Evolutionary conservation across 2,888 invertebrate genomes (phyloP).

Genomic region (Tipula unca): DNA sequence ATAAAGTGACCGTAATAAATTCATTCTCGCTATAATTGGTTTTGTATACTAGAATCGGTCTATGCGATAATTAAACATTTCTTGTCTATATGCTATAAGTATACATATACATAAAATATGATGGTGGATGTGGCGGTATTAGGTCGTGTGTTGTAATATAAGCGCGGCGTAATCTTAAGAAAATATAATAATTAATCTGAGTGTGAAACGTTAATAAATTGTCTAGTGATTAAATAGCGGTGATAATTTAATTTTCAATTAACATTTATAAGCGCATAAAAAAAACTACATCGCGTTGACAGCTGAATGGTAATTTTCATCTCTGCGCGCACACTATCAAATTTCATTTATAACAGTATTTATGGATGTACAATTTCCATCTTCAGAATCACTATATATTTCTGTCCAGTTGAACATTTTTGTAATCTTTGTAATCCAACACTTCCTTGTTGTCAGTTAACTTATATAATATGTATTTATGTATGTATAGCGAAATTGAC

Average conservation of each 20-base stretch:
- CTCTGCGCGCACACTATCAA: background rate
- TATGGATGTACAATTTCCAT: background rate
- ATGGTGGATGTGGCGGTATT: background rate
- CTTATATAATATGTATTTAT: background rate
- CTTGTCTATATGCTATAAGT: too few relatives aligned
- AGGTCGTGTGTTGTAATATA: background rate
- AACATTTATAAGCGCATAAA: background rate
- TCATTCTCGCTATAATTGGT: background rate
- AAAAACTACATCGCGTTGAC: background rate
- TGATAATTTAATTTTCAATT: background rate
- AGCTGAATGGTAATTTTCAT: too few relatives aligned
- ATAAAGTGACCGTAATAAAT: background rate
- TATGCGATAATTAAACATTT: background rate
- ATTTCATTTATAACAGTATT: background rate
- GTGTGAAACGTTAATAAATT: background rate
- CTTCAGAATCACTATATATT: background rate
- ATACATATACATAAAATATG: too few relatives aligned
- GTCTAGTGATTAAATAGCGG: background rate
- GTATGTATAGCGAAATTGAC: background rate
- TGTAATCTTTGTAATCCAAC: background rate
- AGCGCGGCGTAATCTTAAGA: too few relatives aligned
- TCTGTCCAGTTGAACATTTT: background rate
- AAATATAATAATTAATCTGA: background rate
- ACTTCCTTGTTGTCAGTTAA: background rate
- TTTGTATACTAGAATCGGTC: background rate